These are phyloP conservation scores for Babyrousa celebensis DNA, from an alignment of 2,797 vertebrate species.

Conservation along the genomic window DNA sequence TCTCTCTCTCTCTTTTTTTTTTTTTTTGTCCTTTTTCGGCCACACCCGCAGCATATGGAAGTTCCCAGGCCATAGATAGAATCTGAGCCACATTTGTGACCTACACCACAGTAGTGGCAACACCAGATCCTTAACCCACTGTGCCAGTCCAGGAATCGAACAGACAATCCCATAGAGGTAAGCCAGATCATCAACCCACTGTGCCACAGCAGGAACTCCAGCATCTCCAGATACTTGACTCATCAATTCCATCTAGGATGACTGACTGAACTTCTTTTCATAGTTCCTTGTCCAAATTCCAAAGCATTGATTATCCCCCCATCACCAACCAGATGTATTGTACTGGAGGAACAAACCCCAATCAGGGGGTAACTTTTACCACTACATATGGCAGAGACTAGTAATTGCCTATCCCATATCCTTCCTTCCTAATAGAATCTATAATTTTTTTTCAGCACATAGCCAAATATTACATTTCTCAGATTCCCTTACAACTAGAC, in stretches of 20 bases:
- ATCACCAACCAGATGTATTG: background rate
- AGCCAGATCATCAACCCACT: too few relatives aligned
- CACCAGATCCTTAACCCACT: too few relatives aligned
- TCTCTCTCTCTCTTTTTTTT: too few relatives aligned
- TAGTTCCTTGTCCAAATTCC: slow-evolving; percentile 2
- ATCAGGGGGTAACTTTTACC: background rate
- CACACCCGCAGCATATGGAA: too few relatives aligned
- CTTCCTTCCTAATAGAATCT: background rate
- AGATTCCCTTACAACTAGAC: background rate
- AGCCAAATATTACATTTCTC: background rate
- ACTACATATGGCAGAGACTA: background rate
- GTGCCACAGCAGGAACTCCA: too few relatives aligned
- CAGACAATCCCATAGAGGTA: too few relatives aligned
- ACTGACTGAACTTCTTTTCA: background rate
- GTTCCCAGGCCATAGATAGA: too few relatives aligned
- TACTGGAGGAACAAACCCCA: background rate
- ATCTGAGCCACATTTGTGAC: too few relatives aligned
- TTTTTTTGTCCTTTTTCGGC: too few relatives aligned
- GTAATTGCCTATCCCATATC: background rate
- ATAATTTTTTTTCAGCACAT: background rate
- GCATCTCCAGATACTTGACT: background rate
- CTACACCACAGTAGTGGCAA: too few relatives aligned
- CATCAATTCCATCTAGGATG: too few relatives aligned
- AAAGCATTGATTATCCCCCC: background rate
- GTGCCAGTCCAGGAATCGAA: too few relatives aligned